Evolutionary conservation across 2,797 vertebrate species (phyloP).

Genomic region (Rhabdomys pumilio): DNA sequence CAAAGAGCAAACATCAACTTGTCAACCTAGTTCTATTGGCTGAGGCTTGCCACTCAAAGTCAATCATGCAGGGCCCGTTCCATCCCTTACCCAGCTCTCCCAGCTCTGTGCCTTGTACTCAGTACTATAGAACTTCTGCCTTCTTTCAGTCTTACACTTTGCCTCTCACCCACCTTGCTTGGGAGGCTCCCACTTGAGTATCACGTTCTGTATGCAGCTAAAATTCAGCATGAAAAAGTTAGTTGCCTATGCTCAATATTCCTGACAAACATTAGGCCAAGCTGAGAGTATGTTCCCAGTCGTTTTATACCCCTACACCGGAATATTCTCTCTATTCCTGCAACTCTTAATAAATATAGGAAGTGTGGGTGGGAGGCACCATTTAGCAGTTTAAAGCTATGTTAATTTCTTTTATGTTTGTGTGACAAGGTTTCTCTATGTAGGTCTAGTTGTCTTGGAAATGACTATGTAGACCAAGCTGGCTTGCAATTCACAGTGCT

Average conservation of each 20-base stretch:
- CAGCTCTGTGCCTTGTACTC: not conserved
- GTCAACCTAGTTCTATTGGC: not conserved
- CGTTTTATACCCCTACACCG: not conserved
- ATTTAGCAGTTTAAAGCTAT: slow-evolving; percentile 32
- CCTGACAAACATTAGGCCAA: not conserved
- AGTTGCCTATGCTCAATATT: not conserved
- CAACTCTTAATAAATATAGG: not conserved
- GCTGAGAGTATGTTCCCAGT: not conserved
- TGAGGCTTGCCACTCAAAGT: not conserved
- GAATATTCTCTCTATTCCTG: not conserved
- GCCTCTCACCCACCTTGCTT: not conserved
- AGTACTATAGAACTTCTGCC: not conserved
- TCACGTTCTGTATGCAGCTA: not conserved
- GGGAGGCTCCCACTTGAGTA: not conserved
- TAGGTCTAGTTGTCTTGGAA: not conserved
- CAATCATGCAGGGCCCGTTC: not conserved
- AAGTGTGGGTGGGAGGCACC: not conserved
- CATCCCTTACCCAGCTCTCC: not conserved
- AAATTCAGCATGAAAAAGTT: not conserved
- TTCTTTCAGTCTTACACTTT: not conserved
- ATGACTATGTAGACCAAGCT: not conserved
- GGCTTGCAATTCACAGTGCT: not conserved
- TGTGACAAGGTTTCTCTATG: too few relatives aligned
- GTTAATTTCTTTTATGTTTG: not conserved
- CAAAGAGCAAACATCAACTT: not conserved